Conservation (phyloP, 2,888 invertebrate species). For the Loripinus fragilis region DNA sequence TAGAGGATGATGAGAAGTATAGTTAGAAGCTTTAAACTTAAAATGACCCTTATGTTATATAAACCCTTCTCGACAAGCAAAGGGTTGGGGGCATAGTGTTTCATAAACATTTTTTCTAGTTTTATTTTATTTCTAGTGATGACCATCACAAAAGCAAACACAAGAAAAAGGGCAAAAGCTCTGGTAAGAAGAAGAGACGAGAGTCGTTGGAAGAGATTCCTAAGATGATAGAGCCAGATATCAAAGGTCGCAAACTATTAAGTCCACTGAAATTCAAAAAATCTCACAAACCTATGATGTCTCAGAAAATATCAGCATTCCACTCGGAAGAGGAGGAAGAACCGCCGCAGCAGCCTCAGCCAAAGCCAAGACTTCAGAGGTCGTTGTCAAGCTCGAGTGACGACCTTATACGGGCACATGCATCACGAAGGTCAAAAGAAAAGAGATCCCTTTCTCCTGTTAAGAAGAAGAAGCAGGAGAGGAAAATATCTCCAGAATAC, state of each 20-base stretch:
- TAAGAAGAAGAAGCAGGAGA: slow-evolving; percentile 48
- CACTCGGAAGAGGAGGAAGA: slow-evolving; percentile 52
- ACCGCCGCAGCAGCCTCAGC: slow-evolving; percentile 32
- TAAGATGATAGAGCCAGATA: slow-evolving; percentile 41
- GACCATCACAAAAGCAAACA: slow-evolving; percentile 65
- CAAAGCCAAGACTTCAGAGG: slow-evolving; percentile 40
- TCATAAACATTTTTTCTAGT: too few relatives aligned
- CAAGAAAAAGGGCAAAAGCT: slow-evolving; percentile 70
- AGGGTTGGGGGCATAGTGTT: too few relatives aligned
- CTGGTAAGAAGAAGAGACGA: slow-evolving; percentile 53
- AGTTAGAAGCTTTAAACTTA: too few relatives aligned
- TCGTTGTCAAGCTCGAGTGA: slow-evolving; percentile 61
- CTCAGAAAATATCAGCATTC: slow-evolving; percentile 54
- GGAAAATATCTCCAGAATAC: slow-evolving; percentile 50
- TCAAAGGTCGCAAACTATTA: slow-evolving; percentile 52
- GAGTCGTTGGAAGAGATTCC: slow-evolving; percentile 54
- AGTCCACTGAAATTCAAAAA: slow-evolving; percentile 61
- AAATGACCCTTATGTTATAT: too few relatives aligned
- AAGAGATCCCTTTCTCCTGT: slow-evolving; percentile 47
- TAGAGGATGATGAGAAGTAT: too few relatives aligned
- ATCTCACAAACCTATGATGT: slow-evolving; percentile 44
- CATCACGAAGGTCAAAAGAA: slow-evolving; percentile 26
- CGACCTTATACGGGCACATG: slow-evolving; percentile 18
- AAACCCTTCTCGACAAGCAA: too few relatives aligned
- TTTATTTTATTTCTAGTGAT: slow-evolving; percentile 39